Conservation (phyloP, 2,888 invertebrate species). For the Cephus pulcher region DNA sequence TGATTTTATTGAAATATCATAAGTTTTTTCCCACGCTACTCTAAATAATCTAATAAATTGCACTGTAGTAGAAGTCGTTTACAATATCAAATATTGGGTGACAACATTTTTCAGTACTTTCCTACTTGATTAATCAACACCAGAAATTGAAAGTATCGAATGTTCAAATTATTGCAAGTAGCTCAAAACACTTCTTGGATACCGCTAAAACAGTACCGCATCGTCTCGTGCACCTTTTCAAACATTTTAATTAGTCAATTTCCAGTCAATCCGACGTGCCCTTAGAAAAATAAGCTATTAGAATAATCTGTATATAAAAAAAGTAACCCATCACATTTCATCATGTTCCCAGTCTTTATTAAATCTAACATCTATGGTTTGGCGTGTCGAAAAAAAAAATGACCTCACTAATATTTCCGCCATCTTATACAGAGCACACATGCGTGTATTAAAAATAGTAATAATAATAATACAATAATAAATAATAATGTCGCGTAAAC, state of each 20-base stretch:
- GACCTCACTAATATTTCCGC: slow-evolving; percentile 3
- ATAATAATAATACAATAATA: neutral
- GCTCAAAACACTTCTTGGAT: neutral
- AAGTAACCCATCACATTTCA: neutral
- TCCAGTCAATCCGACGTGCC: slow-evolving; percentile 40
- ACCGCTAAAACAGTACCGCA: neutral
- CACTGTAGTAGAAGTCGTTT: neutral
- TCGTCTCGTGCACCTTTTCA: neutral
- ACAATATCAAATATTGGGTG: neutral
- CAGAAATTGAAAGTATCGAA: neutral
- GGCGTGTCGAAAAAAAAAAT: slow-evolving; percentile 17
- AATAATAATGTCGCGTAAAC: neutral
- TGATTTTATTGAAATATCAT: neutral
- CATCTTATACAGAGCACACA: neutral
- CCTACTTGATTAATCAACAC: neutral
- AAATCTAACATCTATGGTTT: slow-evolving; percentile 10
- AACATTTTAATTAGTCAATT: slow-evolving; percentile 29
- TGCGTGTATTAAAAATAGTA: neutral
- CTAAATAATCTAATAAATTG: neutral
- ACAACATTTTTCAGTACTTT: neutral
- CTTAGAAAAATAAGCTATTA: slow-evolving; percentile 16
- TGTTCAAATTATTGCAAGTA: neutral
- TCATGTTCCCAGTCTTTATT: neutral
- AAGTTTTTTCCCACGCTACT: neutral
- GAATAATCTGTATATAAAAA: neutral